Percentiles rank a stretch among this genome's conserved stretches.
Conservation (phyloP, 2,113 vertebrate genomes). For the Fulica atra region DNA sequence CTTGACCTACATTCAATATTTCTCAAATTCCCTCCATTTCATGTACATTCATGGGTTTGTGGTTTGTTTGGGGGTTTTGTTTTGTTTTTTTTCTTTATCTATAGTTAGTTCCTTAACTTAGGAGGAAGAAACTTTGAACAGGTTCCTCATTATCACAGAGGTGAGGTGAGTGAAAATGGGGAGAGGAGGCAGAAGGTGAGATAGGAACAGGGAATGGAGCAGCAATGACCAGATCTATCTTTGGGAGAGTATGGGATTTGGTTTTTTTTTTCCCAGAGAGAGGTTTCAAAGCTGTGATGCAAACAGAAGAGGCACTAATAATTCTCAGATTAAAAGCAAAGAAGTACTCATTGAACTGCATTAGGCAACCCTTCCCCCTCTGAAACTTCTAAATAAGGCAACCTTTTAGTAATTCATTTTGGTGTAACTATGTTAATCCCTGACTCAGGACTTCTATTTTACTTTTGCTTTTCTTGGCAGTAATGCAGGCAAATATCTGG, state of each 20-base stretch:
- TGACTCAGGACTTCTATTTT: not conserved
- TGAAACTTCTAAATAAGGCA: not conserved
- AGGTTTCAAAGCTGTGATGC: not conserved
- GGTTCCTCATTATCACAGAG: not conserved
- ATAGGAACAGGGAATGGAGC: not conserved
- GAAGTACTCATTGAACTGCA: not conserved
- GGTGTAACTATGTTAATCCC: not conserved
- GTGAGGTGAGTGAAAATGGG: not conserved
- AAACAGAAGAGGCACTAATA: not conserved
- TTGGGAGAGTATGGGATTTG: not conserved
- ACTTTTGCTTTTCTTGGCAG: not conserved
- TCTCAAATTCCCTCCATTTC: not conserved
- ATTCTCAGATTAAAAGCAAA: not conserved
- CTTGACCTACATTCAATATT: not conserved
- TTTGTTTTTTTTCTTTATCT: not conserved
- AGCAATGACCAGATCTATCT: not conserved
- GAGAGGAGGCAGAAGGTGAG: not conserved
- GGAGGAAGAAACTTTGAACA: not conserved
- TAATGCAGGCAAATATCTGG: not conserved
- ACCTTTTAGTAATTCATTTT: not conserved
- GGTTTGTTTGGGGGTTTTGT: not conserved
- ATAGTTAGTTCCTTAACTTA: not conserved
- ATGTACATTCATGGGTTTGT: not conserved
- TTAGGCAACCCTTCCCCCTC: not conserved
- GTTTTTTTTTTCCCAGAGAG: not conserved